Evolutionary conservation across 2,888 invertebrate species (phyloP).

Genomic region (Luffia ferchaultella): DNA sequence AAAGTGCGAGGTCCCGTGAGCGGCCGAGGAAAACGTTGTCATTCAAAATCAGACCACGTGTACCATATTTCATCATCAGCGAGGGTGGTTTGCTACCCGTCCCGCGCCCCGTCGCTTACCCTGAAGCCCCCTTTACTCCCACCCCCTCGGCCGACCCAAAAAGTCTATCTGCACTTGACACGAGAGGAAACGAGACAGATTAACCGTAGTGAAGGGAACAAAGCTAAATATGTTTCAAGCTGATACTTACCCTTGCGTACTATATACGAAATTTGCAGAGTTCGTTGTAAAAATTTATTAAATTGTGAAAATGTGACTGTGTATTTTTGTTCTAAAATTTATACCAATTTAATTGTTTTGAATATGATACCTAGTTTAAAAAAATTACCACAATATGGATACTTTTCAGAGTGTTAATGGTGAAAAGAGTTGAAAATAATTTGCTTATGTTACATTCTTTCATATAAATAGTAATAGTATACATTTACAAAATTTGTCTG

Average conservation of each 20-base stretch:
- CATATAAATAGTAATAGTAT: too few relatives aligned
- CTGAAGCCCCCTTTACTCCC: slow-evolving; percentile 16
- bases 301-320: too few relatives aligned
- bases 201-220: slow-evolving; percentile 65
- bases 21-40: slow-evolving; percentile 69
- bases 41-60: slow-evolving; percentile 78
- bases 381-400: too few relatives aligned
- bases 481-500: too few relatives aligned
- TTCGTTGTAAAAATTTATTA: too few relatives aligned
- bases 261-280: slow-evolving; percentile 32
- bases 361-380: too few relatives aligned
- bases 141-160: slow-evolving; percentile 46
- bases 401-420: too few relatives aligned
- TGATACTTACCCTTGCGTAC: slow-evolving; percentile 51
- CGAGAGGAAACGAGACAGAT: slow-evolving; percentile 65
- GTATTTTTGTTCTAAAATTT: too few relatives aligned
- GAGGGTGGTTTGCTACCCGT: slow-evolving; percentile 36
- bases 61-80: slow-evolving; percentile 77
- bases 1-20: slow-evolving; percentile 39
- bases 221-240: slow-evolving; percentile 65
- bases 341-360: too few relatives aligned
- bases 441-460: too few relatives aligned
- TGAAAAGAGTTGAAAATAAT: too few relatives aligned
- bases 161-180: slow-evolving; percentile 67
- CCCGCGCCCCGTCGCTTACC: slow-evolving; percentile 15